These are phyloP conservation scores for Erebia epiphron DNA, from an alignment of 2,888 invertebrate species.

Conservation along the genomic window DNA sequence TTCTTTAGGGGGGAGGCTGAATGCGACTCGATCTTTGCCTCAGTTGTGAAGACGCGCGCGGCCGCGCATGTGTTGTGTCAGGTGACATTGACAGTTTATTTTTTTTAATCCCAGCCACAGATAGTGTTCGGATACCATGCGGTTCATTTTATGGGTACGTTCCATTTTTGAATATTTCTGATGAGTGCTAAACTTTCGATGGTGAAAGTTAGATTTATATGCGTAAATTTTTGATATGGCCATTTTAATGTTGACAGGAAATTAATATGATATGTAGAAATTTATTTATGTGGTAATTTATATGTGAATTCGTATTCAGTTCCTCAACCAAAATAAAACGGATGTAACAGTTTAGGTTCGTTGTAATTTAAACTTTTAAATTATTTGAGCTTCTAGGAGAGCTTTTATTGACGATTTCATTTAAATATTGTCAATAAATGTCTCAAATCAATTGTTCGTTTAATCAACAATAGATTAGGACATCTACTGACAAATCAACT, in stretches of 20 bases:
- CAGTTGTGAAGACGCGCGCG: slow-evolving; percentile 71
- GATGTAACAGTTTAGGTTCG: too few relatives aligned
- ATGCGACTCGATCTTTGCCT: slow-evolving; percentile 49
- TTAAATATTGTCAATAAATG: too few relatives aligned
- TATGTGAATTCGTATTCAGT: neutral
- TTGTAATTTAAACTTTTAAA: too few relatives aligned
- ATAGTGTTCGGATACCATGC: slow-evolving; percentile 76
- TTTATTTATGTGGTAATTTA: neutral
- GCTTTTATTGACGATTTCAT: too few relatives aligned
- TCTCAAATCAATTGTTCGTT: too few relatives aligned
- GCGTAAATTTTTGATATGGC: slow-evolving; percentile 54
- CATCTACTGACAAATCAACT: too few relatives aligned
- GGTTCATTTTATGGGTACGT: slow-evolving; percentile 78
- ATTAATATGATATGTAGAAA: neutral
- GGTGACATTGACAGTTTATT: slow-evolving; percentile 48
- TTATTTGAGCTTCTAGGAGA: too few relatives aligned
- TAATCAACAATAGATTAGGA: too few relatives aligned
- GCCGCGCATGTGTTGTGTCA: slow-evolving; percentile 74
- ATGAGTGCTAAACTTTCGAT: slow-evolving; percentile 55
- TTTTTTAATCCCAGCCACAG: slow-evolving; percentile 50
- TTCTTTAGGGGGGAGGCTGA: slow-evolving; percentile 72
- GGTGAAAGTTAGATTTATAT: slow-evolving; percentile 59
- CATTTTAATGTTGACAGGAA: slow-evolving; percentile 29
- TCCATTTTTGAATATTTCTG: slow-evolving; percentile 42
- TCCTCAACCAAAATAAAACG: too few relatives aligned